A percentile compares a stretch with the other conserved stretches of the same genome.
These are phyloP conservation scores for Clarias gariepinus DNA, from an alignment of 2,113 vertebrate genomes.

Conservation along the genomic window DNA sequence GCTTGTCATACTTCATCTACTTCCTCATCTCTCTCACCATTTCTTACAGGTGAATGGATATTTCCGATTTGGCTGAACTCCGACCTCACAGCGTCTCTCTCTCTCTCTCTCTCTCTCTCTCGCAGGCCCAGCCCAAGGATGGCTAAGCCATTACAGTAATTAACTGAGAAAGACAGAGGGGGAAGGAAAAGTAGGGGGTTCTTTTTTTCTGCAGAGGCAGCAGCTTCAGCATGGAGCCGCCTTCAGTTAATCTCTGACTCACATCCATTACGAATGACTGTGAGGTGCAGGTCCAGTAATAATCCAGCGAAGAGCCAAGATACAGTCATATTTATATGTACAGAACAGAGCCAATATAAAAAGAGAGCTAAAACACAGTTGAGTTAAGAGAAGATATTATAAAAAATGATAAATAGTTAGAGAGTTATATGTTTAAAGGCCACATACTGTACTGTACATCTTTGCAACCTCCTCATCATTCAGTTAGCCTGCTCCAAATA, in stretches of 20 bases:
- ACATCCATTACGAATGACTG: slow-evolving; percentile 51
- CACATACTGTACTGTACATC: not conserved
- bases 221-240: slow-evolving; percentile 41
- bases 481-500: not conserved
- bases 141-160: slow-evolving; percentile 48
- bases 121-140: slow-evolving; percentile 1
- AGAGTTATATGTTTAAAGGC: not conserved
- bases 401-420: not conserved
- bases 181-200: slow-evolving; percentile 24
- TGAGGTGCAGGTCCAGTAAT: slow-evolving; percentile 40
- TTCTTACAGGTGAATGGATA: not conserved
- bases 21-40: slow-evolving; percentile 3
- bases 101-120: not conserved
- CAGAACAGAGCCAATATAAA: not conserved
- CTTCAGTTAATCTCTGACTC: slow-evolving; percentile 48
- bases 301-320: slow-evolving; percentile 50
- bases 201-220: slow-evolving; percentile 53
- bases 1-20: not conserved
- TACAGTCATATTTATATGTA: slow-evolving; percentile 27
- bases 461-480: not conserved
- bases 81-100: slow-evolving; percentile 34
- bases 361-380: not conserved
- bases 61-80: slow-evolving; percentile 46
- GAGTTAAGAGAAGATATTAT: not conserved
- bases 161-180: slow-evolving; percentile 42